Conservation (phyloP, 1,140 invertebrate genomes). For the Hormaphis cornu region DNA sequence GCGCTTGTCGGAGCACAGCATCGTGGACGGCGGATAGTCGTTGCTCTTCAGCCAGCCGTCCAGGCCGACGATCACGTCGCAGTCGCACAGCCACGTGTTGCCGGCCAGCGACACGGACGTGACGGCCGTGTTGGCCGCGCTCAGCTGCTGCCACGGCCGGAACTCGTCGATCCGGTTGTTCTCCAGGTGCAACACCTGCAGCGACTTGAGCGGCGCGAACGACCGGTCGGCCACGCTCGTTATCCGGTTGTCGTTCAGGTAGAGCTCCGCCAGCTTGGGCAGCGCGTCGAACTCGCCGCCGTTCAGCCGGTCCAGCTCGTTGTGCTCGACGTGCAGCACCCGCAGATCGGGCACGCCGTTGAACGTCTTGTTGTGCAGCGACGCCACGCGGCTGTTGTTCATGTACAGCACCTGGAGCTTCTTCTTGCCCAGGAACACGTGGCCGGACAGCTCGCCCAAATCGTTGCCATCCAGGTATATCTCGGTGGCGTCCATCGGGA, state of each 20-base stretch:
- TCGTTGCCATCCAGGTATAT: slow-evolving; percentile 86
- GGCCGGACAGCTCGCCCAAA: slow-evolving; percentile 72
- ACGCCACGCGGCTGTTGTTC: slow-evolving; percentile 79
- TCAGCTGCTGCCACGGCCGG: slow-evolving; percentile 51
- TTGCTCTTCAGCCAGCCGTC: slow-evolving; percentile 55
- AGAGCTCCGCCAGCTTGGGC: slow-evolving; percentile 69
- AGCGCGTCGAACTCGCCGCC: slow-evolving; percentile 76
- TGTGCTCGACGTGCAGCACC: slow-evolving; percentile 76
- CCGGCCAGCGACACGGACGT: slow-evolving; percentile 54
- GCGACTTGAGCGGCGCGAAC: slow-evolving; percentile 65
- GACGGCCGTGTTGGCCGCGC: slow-evolving; percentile 45
- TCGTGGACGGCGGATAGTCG: slow-evolving; percentile 49
- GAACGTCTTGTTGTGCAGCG: slow-evolving; percentile 80
- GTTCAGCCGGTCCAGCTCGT: slow-evolving; percentile 64
- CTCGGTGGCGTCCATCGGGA: slow-evolving; percentile 91
- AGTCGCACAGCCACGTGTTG: slow-evolving; percentile 66
- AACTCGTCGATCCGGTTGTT: slow-evolving; percentile 62
- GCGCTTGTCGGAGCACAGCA: slow-evolving; percentile 47
- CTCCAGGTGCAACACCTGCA: slow-evolving; percentile 77
- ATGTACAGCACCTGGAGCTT: slow-evolving; percentile 75
- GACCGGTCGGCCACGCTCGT: slow-evolving; percentile 74
- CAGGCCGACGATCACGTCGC: slow-evolving; percentile 53
- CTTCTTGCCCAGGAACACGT: slow-evolving; percentile 83
- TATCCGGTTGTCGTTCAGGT: slow-evolving; percentile 79
- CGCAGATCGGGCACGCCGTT: slow-evolving; percentile 68